Evolutionary conservation across 92 coral and sea anemone species (phyloP), one percentile per base, ranked within the genome.

Genomic region (Parazoanthus atlanticus): DNA sequence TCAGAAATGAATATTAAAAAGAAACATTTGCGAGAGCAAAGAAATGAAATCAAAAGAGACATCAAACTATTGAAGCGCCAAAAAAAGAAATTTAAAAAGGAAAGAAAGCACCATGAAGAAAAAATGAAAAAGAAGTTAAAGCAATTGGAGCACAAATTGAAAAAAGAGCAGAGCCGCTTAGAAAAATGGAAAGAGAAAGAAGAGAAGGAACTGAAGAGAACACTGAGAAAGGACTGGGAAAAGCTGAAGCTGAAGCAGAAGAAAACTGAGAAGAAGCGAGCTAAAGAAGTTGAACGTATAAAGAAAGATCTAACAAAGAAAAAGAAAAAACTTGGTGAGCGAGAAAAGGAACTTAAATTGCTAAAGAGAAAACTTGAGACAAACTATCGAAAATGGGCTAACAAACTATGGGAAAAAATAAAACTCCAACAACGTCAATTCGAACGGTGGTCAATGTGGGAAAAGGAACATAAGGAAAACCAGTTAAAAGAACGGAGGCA

Each of bases 321-420:
- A 81, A 95, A 92, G 88, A 87, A 92, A 84, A 89, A 75, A 70
- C 92, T 95, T 8, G 70, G 90, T 19, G 64, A 92, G 73, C 88
- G 91, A 76, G 90, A 86, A 31, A 75, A 86, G 78, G 87, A 90
- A 46, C 78, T 95, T 81, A 92, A 90, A 52, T 79, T 85, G 26
- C 71, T 93, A 28, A 94, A 87, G 75, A 79, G 82, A 32, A 90
- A 82, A 15, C 82, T 93, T 13, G 90, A 91, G 72, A 41, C 85
- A 86, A 91, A 92, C 61, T 94, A 89, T 72, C 95, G 91, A 41
- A 89, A 90, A 31, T 93, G 92, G 90, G 88, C 92, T 8, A 91
- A 75, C 8, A 93, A 94, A 34, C 67, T 91, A 54, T 91, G 95
- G 89, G 92, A 89, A 67, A 77, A 84, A 46, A 46, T 84, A 28